Evolutionary conservation across 1,140 invertebrate genomes (phyloP).

Genomic region (Bombus breviceps): DNA sequence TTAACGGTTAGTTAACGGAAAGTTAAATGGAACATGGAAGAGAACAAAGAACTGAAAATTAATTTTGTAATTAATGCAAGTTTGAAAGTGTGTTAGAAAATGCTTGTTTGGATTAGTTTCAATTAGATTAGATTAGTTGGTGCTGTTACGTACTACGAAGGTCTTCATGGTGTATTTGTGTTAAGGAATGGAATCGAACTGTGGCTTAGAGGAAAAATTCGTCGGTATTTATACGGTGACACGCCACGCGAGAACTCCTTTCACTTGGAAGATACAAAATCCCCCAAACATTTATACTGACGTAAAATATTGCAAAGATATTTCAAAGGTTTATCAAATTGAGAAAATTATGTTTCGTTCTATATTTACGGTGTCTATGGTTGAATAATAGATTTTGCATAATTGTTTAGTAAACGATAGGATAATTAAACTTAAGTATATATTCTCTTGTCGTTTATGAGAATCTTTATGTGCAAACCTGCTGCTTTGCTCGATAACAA

Average conservation of each 20-base stretch:
- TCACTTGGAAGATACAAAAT: constrained; percentile 55
- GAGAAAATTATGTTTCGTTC: background rate
- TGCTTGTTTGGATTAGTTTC: background rate
- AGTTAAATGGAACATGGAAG: background rate
- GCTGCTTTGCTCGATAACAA: background rate
- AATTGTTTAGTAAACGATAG: background rate
- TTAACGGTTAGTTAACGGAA: background rate
- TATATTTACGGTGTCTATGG: background rate
- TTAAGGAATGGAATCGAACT: constrained; percentile 45
- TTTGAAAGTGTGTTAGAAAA: background rate
- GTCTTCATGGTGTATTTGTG: constrained; percentile 56
- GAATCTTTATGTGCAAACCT: background rate
- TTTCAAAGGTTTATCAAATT: background rate
- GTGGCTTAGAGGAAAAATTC: constrained; percentile 47
- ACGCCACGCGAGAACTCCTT: constrained; percentile 49
- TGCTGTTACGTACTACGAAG: constrained; percentile 60
- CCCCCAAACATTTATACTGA: constrained; percentile 34
- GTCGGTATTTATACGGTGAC: constrained; percentile 64
- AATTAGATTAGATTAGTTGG: background rate
- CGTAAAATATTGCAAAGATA: constrained; percentile 18
- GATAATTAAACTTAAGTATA: background rate
- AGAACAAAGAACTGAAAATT: background rate
- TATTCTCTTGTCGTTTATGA: background rate
- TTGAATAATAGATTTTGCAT: background rate
- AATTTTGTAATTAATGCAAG: background rate